Evolutionary conservation across 1,140 invertebrate genomes (phyloP).

Genomic region (Ridgeia piscesae): DNA sequence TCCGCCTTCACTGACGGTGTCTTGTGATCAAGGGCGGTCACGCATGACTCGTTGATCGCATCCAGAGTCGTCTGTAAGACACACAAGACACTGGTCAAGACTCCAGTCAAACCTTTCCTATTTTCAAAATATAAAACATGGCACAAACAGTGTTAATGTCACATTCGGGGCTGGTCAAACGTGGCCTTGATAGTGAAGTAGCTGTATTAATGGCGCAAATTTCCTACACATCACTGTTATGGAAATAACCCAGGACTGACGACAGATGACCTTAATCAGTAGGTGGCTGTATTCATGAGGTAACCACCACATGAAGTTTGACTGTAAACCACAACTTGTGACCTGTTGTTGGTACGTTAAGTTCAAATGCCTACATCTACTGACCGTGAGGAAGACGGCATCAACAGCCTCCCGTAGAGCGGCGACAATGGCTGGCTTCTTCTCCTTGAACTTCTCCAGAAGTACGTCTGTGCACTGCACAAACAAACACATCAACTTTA

Average conservation of each 20-base stretch:
- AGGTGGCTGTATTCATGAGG: too few relatives aligned
- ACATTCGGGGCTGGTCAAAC: too few relatives aligned
- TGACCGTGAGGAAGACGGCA: constrained; percentile 78
- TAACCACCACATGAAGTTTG: too few relatives aligned
- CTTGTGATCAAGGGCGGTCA: constrained; percentile 87
- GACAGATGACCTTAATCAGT: too few relatives aligned
- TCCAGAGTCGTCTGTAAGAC: constrained; percentile 77
- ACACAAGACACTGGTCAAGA: not conserved
- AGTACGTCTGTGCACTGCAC: constrained; percentile 73
- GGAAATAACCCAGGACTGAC: too few relatives aligned
- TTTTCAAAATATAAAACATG: not conserved
- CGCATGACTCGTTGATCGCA: constrained; percentile 79
- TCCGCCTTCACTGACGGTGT: constrained; percentile 93
- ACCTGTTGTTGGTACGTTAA: too few relatives aligned
- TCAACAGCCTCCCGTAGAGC: constrained; percentile 89
- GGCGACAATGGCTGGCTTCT: constrained; percentile 86
- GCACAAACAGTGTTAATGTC: not conserved
- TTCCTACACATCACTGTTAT: too few relatives aligned
- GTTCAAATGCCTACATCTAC: constrained; percentile 32
- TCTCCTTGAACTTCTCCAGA: constrained; percentile 97
- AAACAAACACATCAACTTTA: not conserved
- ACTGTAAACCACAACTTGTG: too few relatives aligned
- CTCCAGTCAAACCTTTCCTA: too few relatives aligned
- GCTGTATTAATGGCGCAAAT: too few relatives aligned
- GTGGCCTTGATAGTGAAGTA: too few relatives aligned